Conservation (phyloP, 1,140 invertebrate genomes). For the Radopholus similis region DNA sequence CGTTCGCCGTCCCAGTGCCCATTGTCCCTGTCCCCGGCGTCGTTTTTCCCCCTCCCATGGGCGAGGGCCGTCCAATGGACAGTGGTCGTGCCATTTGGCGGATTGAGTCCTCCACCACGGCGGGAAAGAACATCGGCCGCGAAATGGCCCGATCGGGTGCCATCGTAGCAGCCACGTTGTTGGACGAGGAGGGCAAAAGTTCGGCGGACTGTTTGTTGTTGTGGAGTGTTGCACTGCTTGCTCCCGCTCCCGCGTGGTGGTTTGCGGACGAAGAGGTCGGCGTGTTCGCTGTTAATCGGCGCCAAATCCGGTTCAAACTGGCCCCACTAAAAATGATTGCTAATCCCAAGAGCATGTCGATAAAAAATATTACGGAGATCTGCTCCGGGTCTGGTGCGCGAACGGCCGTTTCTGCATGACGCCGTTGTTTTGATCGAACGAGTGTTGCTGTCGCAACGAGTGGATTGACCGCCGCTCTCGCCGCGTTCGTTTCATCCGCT, state of each 20-base stretch:
- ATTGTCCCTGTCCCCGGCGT: neutral
- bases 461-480: slow-evolving; percentile 3
- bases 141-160: neutral
- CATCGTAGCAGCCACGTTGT: neutral
- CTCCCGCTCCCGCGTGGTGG: neutral
- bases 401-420: slow-evolving; percentile 10
- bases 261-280: neutral
- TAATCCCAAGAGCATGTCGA: neutral
- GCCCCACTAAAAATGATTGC: neutral
- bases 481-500: neutral
- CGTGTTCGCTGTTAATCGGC: slow-evolving; percentile 9
- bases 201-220: neutral
- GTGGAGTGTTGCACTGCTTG: neutral
- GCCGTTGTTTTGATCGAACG: neutral
- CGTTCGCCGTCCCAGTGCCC: neutral
- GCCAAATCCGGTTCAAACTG: slow-evolving; percentile 24
- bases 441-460: neutral
- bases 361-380: slow-evolving; percentile 6
- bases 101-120: neutral
- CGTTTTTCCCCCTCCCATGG: neutral
- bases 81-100: slow-evolving; percentile 5
- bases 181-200: neutral
- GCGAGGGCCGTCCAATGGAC: slow-evolving; percentile 3
- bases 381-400: slow-evolving; percentile 16
- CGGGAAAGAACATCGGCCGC: slow-evolving; percentile 9